These are phyloP conservation scores for Rhinopithecus roxellana DNA, from an alignment of 2,113 vertebrate genomes.

Conservation along the genomic window DNA sequence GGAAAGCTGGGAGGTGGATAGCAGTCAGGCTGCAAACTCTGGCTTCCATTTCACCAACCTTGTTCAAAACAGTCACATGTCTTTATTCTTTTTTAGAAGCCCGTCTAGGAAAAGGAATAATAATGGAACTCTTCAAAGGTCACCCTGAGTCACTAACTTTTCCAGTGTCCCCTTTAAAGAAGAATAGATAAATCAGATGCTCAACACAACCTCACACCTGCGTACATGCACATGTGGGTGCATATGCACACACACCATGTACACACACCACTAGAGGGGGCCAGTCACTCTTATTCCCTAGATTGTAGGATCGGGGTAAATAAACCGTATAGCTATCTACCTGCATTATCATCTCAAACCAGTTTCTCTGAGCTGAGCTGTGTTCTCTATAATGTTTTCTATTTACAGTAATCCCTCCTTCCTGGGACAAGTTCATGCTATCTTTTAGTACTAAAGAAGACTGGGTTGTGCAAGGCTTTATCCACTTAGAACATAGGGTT, in stretches of 20 bases:
- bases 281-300: background rate
- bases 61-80: conserved; percentile 5
- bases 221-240: background rate
- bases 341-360: background rate
- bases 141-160: conserved; percentile 22
- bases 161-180: background rate
- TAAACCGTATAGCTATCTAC: background rate
- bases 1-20: background rate
- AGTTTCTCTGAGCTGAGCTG: conserved; percentile 24
- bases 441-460: conserved; percentile 10
- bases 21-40: background rate
- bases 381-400: background rate
- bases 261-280: conserved; percentile 39
- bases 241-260: background rate
- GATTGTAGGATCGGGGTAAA: background rate
- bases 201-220: background rate
- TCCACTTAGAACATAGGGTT: background rate
- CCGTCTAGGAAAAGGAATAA: conserved; percentile 5
- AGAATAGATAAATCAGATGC: background rate
- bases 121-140: background rate
- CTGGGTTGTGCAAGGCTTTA: background rate
- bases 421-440: background rate
- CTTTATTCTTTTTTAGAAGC: conserved; percentile 13
- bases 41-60: background rate
- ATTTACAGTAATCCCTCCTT: background rate